A percentile compares a stretch with the other conserved stretches of the same genome.
These are phyloP conservation scores for Crotalus viridis DNA, from an alignment of 2,113 vertebrate species.

Conservation along the genomic window DNA sequence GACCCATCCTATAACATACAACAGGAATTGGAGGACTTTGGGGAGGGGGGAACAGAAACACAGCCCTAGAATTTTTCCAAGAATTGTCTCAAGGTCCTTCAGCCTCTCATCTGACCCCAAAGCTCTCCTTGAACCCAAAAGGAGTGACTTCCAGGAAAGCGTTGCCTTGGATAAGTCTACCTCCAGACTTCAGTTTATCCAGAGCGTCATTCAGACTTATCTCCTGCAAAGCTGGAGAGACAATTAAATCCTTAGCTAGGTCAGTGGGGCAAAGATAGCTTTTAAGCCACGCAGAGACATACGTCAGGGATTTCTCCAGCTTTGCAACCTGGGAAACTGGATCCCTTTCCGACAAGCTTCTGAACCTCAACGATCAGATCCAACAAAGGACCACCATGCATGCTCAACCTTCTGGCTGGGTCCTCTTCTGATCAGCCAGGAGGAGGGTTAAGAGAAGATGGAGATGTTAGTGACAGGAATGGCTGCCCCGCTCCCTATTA, in stretches of 20 bases:
- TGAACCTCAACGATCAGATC: neutral
- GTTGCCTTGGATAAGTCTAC: neutral
- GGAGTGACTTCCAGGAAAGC: neutral
- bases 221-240: neutral
- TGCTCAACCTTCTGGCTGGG: neutral
- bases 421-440: neutral
- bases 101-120: neutral
- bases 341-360: neutral
- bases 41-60: neutral
- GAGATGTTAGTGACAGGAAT: neutral
- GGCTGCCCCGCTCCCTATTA: neutral
- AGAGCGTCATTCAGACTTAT: neutral
- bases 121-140: neutral
- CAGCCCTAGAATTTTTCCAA: too few species aligned
- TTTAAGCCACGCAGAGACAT: neutral
- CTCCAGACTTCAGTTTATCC: neutral
- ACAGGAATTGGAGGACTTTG: neutral
- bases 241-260: neutral
- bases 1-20: constrained; percentile 26
- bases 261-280: neutral
- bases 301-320: too few species aligned
- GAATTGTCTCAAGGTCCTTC: too few species aligned
- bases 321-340: neutral
- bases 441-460: neutral
- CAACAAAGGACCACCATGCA: neutral